A percentile compares a stretch with the other conserved stretches of the same genome.
phyloP scores from a whole-genome alignment of 2,888 invertebrate species.

The Meloe dianella region DNA sequence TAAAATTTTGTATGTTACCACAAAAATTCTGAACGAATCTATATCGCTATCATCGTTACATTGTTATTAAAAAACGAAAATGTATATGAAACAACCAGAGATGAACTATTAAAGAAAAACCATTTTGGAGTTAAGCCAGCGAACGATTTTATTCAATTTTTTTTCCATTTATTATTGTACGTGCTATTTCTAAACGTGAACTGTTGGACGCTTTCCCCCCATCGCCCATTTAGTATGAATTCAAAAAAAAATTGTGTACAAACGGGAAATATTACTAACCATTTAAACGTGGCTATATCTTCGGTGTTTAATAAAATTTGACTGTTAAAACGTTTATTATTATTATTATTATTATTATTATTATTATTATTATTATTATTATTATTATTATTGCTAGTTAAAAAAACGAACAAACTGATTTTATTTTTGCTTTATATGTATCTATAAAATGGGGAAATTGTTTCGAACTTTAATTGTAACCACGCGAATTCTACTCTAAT shows the following conservation, averaged over 20 bases:
- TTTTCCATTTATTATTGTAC: conserved; percentile 26
- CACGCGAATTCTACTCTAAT: neutral
- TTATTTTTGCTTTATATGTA: neutral
- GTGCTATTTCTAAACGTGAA: conserved; percentile 30
- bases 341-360: neutral
- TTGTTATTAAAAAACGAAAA: neutral
- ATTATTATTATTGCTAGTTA: neutral
- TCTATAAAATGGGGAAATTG: neutral
- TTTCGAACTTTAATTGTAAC: neutral
- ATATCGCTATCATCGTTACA: neutral
- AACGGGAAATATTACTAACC: neutral
- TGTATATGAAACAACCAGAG: conserved; percentile 21
- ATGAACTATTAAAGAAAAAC: conserved; percentile 25
- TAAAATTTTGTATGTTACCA: neutral
- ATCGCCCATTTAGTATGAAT: neutral
- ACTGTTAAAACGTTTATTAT: neutral
- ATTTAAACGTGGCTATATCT: neutral
- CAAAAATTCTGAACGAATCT: neutral
- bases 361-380: no score
- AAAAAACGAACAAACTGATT: neutral
- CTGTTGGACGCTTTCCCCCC: neutral
- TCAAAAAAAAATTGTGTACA: neutral
- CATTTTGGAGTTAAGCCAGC: conserved; percentile 28
- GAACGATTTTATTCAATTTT: conserved; percentile 22
- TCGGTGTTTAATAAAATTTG: neutral